Conservation (phyloP, 2,113 vertebrate genomes). For the Uria lomvia region DNA sequence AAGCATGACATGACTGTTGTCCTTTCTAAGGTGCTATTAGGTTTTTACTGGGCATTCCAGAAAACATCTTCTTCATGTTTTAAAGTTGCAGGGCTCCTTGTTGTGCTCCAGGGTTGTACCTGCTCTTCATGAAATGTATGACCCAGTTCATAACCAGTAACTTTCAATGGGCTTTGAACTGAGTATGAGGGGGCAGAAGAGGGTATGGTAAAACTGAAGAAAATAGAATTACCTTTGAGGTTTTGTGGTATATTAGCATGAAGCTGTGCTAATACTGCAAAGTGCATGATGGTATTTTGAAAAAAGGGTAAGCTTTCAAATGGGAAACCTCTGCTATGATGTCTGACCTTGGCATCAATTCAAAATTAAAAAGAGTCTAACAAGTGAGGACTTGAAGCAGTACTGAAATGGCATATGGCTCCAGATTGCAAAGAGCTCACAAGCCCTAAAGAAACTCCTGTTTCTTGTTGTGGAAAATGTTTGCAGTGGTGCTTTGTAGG, state of each 20-base stretch:
- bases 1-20: background rate
- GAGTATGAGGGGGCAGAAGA: background rate
- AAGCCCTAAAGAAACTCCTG: slow-evolving; percentile 43
- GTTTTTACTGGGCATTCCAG: background rate
- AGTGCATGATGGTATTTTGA: background rate
- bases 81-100: background rate
- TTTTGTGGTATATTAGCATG: background rate
- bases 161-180: background rate
- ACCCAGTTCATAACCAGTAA: background rate
- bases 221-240: background rate
- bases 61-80: background rate
- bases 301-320: background rate
- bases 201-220: background rate
- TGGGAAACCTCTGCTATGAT: slow-evolving; percentile 8
- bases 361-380: slow-evolving; percentile 26
- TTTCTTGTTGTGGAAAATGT: slow-evolving; percentile 46
- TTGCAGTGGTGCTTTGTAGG: slow-evolving; percentile 49
- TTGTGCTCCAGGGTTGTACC: background rate
- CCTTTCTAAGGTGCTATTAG: background rate
- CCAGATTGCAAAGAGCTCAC: slow-evolving; percentile 43
- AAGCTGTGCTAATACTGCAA: background rate
- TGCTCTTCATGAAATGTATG: background rate
- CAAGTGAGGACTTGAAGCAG: slow-evolving; percentile 28
- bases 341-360: slow-evolving; percentile 39
- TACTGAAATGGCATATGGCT: slow-evolving; percentile 49